Evolutionary conservation across 2,888 invertebrate species (phyloP), one percentile per base, ranked within the genome.

Genomic region (Drosophila multiciliata): DNA sequence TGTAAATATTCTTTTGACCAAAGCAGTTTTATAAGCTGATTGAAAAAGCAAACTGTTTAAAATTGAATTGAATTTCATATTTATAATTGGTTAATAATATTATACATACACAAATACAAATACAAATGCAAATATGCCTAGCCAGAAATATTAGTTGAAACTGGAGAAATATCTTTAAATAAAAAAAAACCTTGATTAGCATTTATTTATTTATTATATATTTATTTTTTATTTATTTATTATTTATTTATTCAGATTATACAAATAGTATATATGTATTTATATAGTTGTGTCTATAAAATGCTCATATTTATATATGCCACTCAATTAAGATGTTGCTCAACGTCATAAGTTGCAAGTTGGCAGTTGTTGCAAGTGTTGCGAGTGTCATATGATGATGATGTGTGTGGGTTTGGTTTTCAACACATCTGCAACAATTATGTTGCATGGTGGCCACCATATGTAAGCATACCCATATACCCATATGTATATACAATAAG

Each of bases 361-460:
- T 36, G 35, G 8, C 7, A 54, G 45, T 17, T 9, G 36, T 48
- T 52, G 64, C 45, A 38, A 54, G 48, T 26, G 35, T 40, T 26
- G 35, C 50, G 36, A 75, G 48, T 77, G 66, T 63, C 80, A 66
- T 40, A 29, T 45, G 76, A 66, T 42, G 76, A 66, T 42, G 42
- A 20, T 40, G 26, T n/a, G 74, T 67, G 75, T 76, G 75, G 69
- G 69, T 65, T 72, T 52, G 20, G 76, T 63, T 80, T 60, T 77
- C 67, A 74, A 66, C 78, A 78, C 78, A 77, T 77, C 55, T 73
- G 74, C 66, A 52, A 32, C 40, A 8, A 58, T 67, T 52, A 59
- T 60, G 61, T 52, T 35, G 1, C 74, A 68, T 67, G 78, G 67
- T 74, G 82, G 73, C 58, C 74, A 55, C 74, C 79, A 79, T 79